Evolutionary conservation across 2,797 vertebrate species (phyloP), one percentile per base, ranked within the genome.

Genomic region (Gobio occitaniae): DNA sequence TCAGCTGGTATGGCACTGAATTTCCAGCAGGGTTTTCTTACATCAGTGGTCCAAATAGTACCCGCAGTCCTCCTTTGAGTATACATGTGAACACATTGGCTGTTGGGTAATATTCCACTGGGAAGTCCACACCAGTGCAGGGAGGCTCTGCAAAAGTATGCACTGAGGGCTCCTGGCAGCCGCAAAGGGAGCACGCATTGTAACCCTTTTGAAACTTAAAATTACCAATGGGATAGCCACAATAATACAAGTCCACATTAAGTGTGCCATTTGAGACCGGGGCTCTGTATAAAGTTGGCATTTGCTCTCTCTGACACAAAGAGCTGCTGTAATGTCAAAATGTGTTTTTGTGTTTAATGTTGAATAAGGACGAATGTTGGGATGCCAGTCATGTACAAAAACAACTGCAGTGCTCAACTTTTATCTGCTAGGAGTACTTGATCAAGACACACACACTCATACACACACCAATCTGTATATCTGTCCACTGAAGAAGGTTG

Each of bases 281-380:
- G 50, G 38, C 50, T 72, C 48, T 75, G 48, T 82, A 93, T 92
- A 86, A 90, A 91, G 91, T 89, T 87, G 89, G 85, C 88, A 85
- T 74, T 85, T 59, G n/a, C 78, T 87, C n/a, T n/a, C n/a, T n/a
- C 90, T 84, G 85, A 84, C 78, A 44, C 84, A 90, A 86, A 88
- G 87, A 90, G 91, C 88, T 90, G 91, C 88, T 89, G 87, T 92
- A 91, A 93, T 92, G 91, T 90, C 77, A 76, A 82, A 89, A 85
- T 89, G 88, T 41, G 21, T n/a, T 25, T 69, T 32, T 68, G 41
- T 91, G 41, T 74, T 63, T 84, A 66, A 15, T 69, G 91, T 92
- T 93, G 93, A 89, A 90, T 91, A 89, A 91, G 90, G 86, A 91
- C 75, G 89, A 80, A 90, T 90, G 92, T 94, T 93, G 90, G 90